Percentiles rank a stretch among this genome's conserved stretches.
These are phyloP conservation scores for Thalpophila matura DNA, from an alignment of 2,888 invertebrate species.

Conservation along the genomic window DNA sequence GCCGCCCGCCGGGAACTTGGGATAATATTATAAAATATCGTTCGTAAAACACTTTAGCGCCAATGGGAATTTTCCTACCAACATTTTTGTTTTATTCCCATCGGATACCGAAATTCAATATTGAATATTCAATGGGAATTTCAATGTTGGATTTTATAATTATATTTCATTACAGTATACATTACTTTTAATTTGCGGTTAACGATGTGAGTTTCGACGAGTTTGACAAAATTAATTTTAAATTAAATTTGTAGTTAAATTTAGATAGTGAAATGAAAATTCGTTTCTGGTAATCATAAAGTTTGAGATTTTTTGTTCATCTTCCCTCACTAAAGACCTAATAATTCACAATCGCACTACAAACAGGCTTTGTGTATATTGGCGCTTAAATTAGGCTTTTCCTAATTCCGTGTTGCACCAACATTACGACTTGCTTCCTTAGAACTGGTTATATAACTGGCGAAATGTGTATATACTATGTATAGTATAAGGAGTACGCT, in stretches of 20 bases:
- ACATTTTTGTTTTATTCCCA: constrained; percentile 31
- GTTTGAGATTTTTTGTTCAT: too few species aligned
- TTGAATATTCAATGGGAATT: constrained; percentile 18
- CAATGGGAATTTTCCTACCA: constrained; percentile 37
- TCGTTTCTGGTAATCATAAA: not conserved
- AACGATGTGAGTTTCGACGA: not conserved
- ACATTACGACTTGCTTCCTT: too few species aligned
- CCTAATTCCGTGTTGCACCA: too few species aligned
- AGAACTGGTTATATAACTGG: too few species aligned
- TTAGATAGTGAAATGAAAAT: not conserved
- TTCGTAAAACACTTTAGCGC: constrained; percentile 53
- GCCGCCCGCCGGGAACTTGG: not conserved
- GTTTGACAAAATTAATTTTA: constrained; percentile 6
- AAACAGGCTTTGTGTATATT: too few species aligned
- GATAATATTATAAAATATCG: constrained; percentile 47
- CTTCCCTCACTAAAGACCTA: not conserved
- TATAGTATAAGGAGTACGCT: too few species aligned
- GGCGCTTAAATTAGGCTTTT: too few species aligned
- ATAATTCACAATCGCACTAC: too few species aligned
- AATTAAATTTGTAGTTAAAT: not conserved
- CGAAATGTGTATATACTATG: too few species aligned
- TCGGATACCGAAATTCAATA: constrained; percentile 19
- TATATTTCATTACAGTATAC: constrained; percentile 1
- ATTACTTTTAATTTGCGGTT: constrained; percentile 28
- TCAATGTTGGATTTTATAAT: constrained; percentile 3